Evolutionary conservation across 2,113 vertebrate species (phyloP).

Genomic region (Varanus komodoensis): DNA sequence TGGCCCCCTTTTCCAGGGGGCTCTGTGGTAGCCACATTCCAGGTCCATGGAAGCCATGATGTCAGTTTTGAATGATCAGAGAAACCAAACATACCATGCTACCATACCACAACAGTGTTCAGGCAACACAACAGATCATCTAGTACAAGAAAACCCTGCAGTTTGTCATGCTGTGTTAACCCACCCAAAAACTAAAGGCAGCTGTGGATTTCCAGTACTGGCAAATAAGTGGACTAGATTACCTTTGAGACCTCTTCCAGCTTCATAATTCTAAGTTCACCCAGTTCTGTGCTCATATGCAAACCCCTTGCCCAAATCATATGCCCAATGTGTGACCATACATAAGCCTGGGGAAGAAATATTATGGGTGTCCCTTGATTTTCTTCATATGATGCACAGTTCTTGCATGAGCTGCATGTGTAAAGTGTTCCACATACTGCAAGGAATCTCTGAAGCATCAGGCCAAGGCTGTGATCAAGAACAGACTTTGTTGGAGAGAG

Average conservation of each 20-base stretch:
- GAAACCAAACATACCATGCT: too few species aligned
- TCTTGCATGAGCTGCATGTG: background rate
- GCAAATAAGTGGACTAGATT: too few species aligned
- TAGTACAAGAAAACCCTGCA: too few species aligned
- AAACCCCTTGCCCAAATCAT: background rate
- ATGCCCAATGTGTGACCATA: background rate
- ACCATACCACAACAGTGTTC: too few species aligned
- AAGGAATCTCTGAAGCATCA: background rate
- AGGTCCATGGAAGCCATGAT: too few species aligned
- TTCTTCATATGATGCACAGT: background rate
- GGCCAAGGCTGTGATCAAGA: background rate
- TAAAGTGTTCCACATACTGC: background rate
- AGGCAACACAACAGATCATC: too few species aligned
- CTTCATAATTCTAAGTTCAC: background rate
- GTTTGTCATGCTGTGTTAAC: too few species aligned
- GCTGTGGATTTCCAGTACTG: background rate
- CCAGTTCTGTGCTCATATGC: background rate
- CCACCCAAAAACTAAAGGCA: too few species aligned
- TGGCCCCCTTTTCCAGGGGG: too few species aligned
- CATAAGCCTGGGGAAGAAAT: background rate
- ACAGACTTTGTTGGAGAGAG: background rate
- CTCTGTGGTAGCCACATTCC: too few species aligned
- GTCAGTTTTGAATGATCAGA: too few species aligned
- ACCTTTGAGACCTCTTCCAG: background rate
- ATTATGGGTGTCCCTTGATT: background rate